Conservation (phyloP, 2,888 invertebrate species). For the Actias luna region DNA sequence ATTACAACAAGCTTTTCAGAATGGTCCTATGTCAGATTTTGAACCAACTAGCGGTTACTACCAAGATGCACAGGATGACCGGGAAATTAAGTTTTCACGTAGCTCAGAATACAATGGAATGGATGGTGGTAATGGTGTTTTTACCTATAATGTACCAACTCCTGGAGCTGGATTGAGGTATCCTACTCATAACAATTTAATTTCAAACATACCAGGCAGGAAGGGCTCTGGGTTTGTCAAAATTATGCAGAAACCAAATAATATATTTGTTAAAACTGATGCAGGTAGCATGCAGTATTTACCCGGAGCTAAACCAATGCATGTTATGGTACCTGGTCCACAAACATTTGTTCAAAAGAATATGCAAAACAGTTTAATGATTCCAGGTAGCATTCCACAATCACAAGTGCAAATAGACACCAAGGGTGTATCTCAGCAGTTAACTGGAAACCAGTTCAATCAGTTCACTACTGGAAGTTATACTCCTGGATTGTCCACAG, state of each 20-base stretch:
- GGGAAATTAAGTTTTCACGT: conserved; percentile 71
- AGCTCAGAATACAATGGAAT: conserved; percentile 67
- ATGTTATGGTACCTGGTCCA: conserved; percentile 60
- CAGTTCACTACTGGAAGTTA: conserved; percentile 55
- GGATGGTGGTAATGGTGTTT: conserved; percentile 51
- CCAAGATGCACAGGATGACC: conserved; percentile 64
- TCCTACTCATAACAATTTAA: conserved; percentile 38
- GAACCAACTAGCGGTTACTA: conserved; percentile 63
- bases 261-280: conserved; percentile 67
- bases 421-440: conserved; percentile 48
- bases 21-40: conserved; percentile 50
- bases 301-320: conserved; percentile 60
- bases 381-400: conserved; percentile 58
- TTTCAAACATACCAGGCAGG: conserved; percentile 43
- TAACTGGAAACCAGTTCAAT: conserved; percentile 58
- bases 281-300: conserved; percentile 64
- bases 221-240: conserved; percentile 59
- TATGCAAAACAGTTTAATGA: conserved; percentile 68
- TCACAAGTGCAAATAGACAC: conserved; percentile 51
- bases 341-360: conserved; percentile 73
- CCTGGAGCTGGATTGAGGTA: conserved; percentile 47
- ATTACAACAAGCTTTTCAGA: conserved; percentile 53
- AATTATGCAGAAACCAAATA: conserved; percentile 64
- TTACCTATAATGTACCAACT: conserved; percentile 53
- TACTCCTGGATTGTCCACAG: conserved; percentile 64